These are phyloP conservation scores for Strix occidentalis DNA, from an alignment of 2,797 vertebrate species.

Conservation along the genomic window DNA sequence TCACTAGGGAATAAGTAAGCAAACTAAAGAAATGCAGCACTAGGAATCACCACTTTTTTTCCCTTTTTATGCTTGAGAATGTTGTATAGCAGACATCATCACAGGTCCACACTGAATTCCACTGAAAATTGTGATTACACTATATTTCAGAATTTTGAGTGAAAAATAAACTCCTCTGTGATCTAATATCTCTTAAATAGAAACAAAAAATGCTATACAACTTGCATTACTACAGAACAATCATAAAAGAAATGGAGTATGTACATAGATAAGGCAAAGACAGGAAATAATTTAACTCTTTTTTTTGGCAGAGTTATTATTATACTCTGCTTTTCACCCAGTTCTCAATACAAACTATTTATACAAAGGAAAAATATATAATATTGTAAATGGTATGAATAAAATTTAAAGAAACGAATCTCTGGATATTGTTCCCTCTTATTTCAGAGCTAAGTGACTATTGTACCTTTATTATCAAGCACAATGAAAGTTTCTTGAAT, in stretches of 20 bases:
- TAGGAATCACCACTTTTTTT: not conserved
- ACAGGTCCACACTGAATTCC: not conserved
- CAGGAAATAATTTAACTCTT: constrained; percentile 32
- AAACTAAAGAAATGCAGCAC: not conserved
- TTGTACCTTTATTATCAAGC: not conserved
- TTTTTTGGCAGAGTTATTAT: constrained; percentile 41
- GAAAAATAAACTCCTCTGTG: constrained; percentile 39
- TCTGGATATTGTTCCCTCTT: constrained; percentile 22
- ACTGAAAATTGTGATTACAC: constrained; percentile 32
- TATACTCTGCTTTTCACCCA: constrained; percentile 24
- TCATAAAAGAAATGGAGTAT: constrained; percentile 47
- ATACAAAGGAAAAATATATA: constrained; percentile 29
- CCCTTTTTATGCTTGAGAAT: not conserved
- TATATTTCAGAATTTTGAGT: constrained; percentile 11
- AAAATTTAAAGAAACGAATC: constrained; percentile 37
- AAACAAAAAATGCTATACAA: constrained; percentile 31
- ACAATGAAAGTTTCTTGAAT: constrained; percentile 25
- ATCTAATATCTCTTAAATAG: constrained; percentile 60
- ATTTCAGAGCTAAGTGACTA: constrained; percentile 54
- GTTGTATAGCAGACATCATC: not conserved
- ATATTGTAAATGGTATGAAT: constrained; percentile 47
- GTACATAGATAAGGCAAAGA: constrained; percentile 31
- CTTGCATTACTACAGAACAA: not conserved
- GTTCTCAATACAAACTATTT: constrained; percentile 45
- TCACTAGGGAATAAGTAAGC: not conserved